These are phyloP conservation scores for Gryllus longicercus DNA, from an alignment of 2,888 invertebrate species.

Conservation along the genomic window DNA sequence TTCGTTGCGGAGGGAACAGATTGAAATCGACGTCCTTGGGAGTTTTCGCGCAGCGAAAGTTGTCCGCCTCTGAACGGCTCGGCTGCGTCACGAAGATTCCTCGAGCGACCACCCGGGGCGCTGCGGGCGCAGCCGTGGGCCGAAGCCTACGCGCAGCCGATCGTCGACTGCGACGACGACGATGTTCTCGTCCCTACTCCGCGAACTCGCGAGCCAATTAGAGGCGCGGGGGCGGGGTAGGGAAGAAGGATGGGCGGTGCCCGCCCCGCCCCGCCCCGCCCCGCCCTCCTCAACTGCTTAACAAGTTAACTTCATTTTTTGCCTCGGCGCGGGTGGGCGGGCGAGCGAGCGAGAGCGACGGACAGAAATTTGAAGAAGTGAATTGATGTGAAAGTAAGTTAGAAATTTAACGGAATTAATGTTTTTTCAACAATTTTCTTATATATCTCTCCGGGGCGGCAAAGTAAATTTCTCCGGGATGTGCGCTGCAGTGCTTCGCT, in stretches of 20 bases:
- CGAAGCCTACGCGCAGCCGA: no score
- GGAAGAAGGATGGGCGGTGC: not conserved
- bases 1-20: no score
- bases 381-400: conserved; percentile 17
- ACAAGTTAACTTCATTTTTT: conserved; percentile 17
- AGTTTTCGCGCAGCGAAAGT: no score
- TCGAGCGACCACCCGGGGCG: not conserved
- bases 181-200: not conserved
- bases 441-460: not conserved
- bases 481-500: not conserved
- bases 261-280: not conserved
- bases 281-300: conserved; percentile 17
- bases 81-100: not conserved
- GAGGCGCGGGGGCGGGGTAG: not conserved
- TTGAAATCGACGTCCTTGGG: no score
- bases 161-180: not conserved
- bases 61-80: no score
- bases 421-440: conserved; percentile 17
- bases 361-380: conserved; percentile 17
- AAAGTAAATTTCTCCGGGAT: conserved; percentile 6
- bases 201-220: conserved; percentile 17
- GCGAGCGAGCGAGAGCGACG: not conserved
- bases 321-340: not conserved
- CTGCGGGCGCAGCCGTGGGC: not conserved
- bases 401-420: conserved; percentile 17